Percentiles rank a stretch among this genome's conserved stretches.
Conservation (phyloP, 2,797 vertebrate species). For the Sebastes vulpes region DNA sequence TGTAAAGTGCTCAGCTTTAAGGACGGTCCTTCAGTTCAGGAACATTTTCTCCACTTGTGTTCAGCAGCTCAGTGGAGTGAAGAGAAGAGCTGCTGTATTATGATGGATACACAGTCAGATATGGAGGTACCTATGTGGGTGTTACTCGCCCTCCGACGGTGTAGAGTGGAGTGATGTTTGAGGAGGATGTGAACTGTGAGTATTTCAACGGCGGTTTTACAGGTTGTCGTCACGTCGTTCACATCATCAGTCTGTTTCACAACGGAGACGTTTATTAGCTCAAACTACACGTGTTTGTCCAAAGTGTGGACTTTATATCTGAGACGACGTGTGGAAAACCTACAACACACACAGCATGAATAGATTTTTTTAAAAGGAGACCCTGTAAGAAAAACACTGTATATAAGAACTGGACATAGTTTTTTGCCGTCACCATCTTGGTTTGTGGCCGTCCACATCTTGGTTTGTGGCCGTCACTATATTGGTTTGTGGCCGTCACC, state of each 20-base stretch:
- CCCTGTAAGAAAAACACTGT: too few relatives aligned
- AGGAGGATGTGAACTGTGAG: not conserved
- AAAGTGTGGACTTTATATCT: too few relatives aligned
- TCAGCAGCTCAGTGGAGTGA: slow-evolving; percentile 35
- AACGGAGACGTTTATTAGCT: not conserved
- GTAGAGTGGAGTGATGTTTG: not conserved
- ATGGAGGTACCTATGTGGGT: slow-evolving; percentile 10
- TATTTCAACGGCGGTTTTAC: slow-evolving; percentile 15
- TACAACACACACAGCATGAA: too few relatives aligned
- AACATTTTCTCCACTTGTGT: slow-evolving; percentile 18
- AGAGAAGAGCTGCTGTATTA: slow-evolving; percentile 44
- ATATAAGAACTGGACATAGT: too few relatives aligned
- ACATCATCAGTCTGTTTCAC: slow-evolving; percentile 18
- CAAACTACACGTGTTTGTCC: too few relatives aligned
- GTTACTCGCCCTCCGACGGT: slow-evolving; percentile 23
- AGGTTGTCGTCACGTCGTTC: slow-evolving; percentile 44
- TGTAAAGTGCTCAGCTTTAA: slow-evolving; percentile 43
- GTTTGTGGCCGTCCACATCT: too few relatives aligned
- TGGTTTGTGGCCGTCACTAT: too few relatives aligned
- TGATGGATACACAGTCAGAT: slow-evolving; percentile 25
- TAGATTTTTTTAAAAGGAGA: too few relatives aligned
- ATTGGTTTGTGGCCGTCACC: fast-evolving
- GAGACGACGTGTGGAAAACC: too few relatives aligned
- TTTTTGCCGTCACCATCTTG: too few relatives aligned
- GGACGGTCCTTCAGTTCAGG: slow-evolving; percentile 23